Evolutionary conservation across 2,113 vertebrate genomes (phyloP), one percentile per base, ranked within the genome.

Genomic region (Quiscalus mexicanus): DNA sequence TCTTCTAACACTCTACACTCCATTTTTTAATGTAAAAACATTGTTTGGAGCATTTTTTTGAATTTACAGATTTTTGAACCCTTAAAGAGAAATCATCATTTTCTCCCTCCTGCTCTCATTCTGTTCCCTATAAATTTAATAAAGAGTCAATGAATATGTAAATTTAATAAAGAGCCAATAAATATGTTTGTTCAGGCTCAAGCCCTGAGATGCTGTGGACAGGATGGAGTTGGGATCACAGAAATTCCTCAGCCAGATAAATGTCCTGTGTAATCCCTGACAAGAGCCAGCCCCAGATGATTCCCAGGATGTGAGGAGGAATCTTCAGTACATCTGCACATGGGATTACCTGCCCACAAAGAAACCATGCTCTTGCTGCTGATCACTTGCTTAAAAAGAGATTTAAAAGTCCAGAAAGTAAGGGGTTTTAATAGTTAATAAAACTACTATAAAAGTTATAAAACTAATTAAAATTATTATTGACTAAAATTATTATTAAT

Each of bases 291-390:
- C 2, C 39, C 55, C 85, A 64, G 80, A 55, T 6, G 15, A 27
- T 86, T 74, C 80, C 68, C 3, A 6, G 65, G 74, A 53, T 35
- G 69, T 5, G 62, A 70, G 4, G 11, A 49, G 25, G 70, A 82
- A 78, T 2, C 10, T 69, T 55, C 5, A 0, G 31, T 1, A 0
- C 0, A 0, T 11, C 59, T 89, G 56, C 53, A 35, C 42, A 16
- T 8, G 86, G 60, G 82, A 91, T 71, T 45, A 82, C 77, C 84
- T 75, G 56, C 37, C n/a, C 62, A 23, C 28, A 19, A 25, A 17
- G 15, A 49, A 84, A 25, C 11, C 8, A 1, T 5, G 2, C 37
- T 70, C 47, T 47, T 39, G 10, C 11, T 39, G 28, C 37, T 52
- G 20, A 12, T 19, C 35, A 3, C 5, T 28, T 3, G 9, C 27